Conservation (phyloP, 2,113 vertebrate genomes). For the Microcebus griseorufus region DNA sequence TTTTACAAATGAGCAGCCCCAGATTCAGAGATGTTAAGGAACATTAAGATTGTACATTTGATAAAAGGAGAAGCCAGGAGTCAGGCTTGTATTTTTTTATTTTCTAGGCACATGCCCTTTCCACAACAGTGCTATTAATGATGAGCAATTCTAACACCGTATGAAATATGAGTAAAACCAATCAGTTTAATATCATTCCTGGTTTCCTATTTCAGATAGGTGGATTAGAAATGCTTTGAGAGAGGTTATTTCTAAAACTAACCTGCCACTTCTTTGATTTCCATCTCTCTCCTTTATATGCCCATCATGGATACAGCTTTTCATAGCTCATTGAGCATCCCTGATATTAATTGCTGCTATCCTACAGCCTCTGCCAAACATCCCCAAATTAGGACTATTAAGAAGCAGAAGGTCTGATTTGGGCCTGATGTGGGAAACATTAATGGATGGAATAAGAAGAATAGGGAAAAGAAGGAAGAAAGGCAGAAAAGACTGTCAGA, state of each 20-base stretch:
- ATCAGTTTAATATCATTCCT: neutral
- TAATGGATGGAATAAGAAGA: constrained; percentile 25
- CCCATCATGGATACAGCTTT: neutral
- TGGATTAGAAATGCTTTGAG: neutral
- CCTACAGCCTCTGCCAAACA: constrained; percentile 7
- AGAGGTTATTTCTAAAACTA: neutral
- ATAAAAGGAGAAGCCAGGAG: neutral
- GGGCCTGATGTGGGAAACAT: neutral
- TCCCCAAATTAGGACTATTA: constrained; percentile 53
- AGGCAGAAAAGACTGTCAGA: neutral
- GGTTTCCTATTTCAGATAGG: neutral
- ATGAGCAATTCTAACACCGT: neutral
- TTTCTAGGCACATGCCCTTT: neutral
- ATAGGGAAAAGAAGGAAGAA: constrained; percentile 20
- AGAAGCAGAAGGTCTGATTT: constrained; percentile 45
- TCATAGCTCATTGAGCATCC: neutral
- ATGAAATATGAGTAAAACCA: neutral
- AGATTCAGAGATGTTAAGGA: neutral
- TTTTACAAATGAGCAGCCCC: neutral
- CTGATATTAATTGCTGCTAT: constrained; percentile 66
- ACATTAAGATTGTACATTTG: neutral
- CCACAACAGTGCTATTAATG: neutral
- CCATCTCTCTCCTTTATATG: neutral
- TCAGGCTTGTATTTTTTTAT: neutral
- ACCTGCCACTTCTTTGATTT: constrained; percentile 10